Base-by-base conservation (phyloP, 2,113 vertebrate genomes). In the Pimephales promelas region DNA sequence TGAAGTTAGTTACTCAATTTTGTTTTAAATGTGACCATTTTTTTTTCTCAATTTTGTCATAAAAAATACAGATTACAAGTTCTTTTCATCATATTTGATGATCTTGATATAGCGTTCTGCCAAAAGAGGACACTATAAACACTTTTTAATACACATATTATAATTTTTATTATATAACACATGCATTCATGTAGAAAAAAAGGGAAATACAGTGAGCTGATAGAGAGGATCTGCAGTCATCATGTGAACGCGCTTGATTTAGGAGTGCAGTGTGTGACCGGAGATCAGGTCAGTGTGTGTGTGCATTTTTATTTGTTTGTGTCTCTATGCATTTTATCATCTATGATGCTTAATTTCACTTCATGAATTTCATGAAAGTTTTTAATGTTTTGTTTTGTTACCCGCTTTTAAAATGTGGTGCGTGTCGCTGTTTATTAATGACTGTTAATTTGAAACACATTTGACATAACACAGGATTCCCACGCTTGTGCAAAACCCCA, bases 191-290 rank as follows among this genome's bases (percentile, higher is more conserved):
- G 77, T 86, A 13, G 66, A 68, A 4, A 70, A 54, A 88, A 90
- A 72, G 91, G 93, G 84, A 81, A 73, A 34, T 66, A 40, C 8
- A 54, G 22, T 79, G 34, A 45, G 8, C 13, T 7, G 26, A 10
- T 20, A 74, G 47, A 54, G 7, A 74, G 72, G 24, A 14, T 0
- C 54, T 31, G 31, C 20, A 36, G 49, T 36, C 52, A 43, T 77
- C 54, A 76, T 75, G 49, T 75, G 49, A 78, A 4, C 9, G 1
- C 10, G 24, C 56, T 3, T 0, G n/a, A 43, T 59, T 61, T 57
- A 45, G n/a, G 68, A 73, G 70, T 47, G 6, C 31, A 59, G 40
- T 31, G 54, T 73, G 34, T 45, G 24, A 10, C 28, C 4, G 40
- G 43, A 10, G 70, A 64, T 20, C 79, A 56, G 54, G 83, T 73